Evolutionary conservation across 64 coral and sea anemone species (phyloP).

Genomic region (Trachythela sp.): DNA sequence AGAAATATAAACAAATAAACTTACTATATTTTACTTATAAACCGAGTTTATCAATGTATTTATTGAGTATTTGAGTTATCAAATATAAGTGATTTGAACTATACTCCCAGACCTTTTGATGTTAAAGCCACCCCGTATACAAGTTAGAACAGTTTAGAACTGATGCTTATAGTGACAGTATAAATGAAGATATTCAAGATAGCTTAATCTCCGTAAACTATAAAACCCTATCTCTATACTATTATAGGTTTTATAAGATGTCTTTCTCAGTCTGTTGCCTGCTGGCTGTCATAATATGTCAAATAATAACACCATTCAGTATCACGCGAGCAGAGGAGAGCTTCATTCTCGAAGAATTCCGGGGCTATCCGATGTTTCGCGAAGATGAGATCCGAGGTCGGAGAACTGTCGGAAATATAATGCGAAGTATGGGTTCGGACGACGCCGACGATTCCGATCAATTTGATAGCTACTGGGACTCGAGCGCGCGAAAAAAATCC

Average conservation of each 20-base stretch:
- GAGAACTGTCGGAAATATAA: neutral
- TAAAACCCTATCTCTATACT: neutral
- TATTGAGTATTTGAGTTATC: too few relatives aligned
- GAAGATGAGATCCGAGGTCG: slow-evolving; percentile 15
- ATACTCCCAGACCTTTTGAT: too few relatives aligned
- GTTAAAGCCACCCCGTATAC: too few relatives aligned
- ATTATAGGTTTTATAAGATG: neutral
- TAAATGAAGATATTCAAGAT: too few relatives aligned
- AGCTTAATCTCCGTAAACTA: too few relatives aligned
- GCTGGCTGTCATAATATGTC: neutral
- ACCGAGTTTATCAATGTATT: too few relatives aligned
- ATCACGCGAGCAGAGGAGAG: neutral
- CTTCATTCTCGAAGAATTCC: neutral
- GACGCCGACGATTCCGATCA: neutral
- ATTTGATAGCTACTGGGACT: neutral
- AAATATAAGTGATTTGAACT: too few relatives aligned
- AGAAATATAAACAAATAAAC: too few relatives aligned
- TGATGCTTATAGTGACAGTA: too few relatives aligned
- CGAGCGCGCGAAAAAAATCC: neutral
- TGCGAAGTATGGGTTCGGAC: neutral
- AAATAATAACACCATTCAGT: neutral
- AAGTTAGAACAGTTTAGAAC: too few relatives aligned
- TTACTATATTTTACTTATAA: too few relatives aligned
- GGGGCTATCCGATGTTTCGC: slow-evolving; percentile 3
- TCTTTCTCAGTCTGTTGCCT: neutral